phyloP scores from a whole-genome alignment of 2,113 vertebrate species.

The Prunella himalayana region DNA sequence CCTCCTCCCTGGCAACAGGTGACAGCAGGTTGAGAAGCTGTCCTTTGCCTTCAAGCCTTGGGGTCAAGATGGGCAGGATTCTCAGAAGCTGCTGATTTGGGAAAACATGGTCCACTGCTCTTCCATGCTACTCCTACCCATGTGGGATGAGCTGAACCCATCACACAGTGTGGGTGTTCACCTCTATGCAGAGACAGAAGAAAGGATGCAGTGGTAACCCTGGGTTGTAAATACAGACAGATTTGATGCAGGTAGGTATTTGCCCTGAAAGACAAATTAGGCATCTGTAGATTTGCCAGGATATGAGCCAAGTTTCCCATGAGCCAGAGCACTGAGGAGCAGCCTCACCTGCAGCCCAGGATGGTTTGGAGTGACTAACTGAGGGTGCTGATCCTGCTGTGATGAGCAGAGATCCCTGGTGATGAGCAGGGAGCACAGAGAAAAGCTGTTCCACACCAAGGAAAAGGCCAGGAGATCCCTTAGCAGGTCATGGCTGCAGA shows the following conservation, averaged over 20 bases:
- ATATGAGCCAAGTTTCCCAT: neutral
- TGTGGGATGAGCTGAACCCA: accelerated
- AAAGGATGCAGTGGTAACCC: neutral
- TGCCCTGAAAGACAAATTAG: neutral
- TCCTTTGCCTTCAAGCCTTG: neutral
- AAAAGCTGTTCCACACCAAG: neutral
- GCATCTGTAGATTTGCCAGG: neutral
- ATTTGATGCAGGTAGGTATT: neutral
- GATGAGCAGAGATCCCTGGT: neutral
- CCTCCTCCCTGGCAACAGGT: neutral
- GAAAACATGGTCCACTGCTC: neutral
- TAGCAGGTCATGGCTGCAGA: neutral
- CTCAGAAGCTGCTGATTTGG: neutral
- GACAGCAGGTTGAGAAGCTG: neutral
- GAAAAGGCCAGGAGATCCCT: neutral
- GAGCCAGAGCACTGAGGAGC: neutral
- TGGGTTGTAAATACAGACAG: neutral
- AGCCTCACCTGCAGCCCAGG: neutral
- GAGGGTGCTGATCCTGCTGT: neutral
- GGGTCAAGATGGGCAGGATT: neutral
- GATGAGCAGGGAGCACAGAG: neutral
- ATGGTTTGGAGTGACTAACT: neutral
- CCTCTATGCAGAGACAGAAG: neutral
- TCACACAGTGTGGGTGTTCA: neutral
- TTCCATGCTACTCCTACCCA: neutral